These are phyloP conservation scores for Dascillus cervinus DNA, from an alignment of 2,888 invertebrate genomes.

Conservation along the genomic window DNA sequence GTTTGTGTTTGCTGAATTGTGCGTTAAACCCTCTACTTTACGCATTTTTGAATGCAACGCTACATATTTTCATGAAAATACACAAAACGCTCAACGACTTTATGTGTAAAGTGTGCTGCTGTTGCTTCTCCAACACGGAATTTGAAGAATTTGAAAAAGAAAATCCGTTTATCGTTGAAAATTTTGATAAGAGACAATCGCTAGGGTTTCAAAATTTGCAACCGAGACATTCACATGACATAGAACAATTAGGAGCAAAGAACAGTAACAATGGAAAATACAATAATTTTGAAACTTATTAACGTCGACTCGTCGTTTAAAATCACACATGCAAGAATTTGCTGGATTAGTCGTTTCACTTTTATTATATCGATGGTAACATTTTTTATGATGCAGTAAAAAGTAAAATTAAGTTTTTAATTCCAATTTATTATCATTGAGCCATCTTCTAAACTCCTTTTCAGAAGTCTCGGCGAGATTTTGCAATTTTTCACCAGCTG, in stretches of 20 bases:
- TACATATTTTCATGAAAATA: slow-evolving; percentile 27
- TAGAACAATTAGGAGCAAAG: too few species aligned
- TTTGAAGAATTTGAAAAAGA: slow-evolving; percentile 37
- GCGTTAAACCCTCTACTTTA: slow-evolving; percentile 53
- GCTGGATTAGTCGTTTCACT: too few species aligned
- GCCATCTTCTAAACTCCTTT: slow-evolving; percentile 45
- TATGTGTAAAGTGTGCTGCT: slow-evolving; percentile 34
- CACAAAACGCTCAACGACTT: slow-evolving; percentile 27
- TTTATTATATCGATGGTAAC: too few species aligned
- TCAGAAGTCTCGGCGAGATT: slow-evolving; percentile 45
- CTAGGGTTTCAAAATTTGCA: neutral
- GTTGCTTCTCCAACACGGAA: slow-evolving; percentile 35
- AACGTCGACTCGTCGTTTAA: too few species aligned
- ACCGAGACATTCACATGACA: too few species aligned
- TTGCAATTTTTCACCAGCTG: slow-evolving; percentile 48
- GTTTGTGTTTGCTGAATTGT: slow-evolving; percentile 48
- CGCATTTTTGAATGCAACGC: slow-evolving; percentile 49
- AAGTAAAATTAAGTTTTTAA: neutral
- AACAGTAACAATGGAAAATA: too few species aligned
- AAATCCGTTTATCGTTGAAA: slow-evolving; percentile 25
- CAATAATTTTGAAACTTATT: too few species aligned
- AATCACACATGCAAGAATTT: too few species aligned
- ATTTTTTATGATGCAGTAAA: too few species aligned
- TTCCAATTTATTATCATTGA: slow-evolving; percentile 42
- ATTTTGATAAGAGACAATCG: slow-evolving; percentile 6